phyloP scores from a whole-genome alignment of 2,113 vertebrate species.

The Cephalopterus ornatus region DNA sequence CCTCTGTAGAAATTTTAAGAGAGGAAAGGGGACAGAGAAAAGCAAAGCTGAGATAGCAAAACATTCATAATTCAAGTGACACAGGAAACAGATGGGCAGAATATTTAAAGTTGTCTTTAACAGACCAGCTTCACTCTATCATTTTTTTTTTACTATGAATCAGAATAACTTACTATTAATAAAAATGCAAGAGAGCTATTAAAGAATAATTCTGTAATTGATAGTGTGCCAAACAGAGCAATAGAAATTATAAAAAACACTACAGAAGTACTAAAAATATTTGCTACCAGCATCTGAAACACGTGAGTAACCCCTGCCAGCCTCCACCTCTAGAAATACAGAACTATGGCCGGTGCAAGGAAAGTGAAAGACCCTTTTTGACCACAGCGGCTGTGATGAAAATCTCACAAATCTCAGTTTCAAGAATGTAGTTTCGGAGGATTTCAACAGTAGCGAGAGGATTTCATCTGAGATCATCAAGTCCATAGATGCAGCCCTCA shows the following conservation, averaged over 20 bases:
- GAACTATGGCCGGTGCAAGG: neutral
- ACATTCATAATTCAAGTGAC: neutral
- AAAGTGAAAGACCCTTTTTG: neutral
- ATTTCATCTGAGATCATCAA: no score
- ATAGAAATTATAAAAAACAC: neutral
- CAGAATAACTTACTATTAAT: neutral
- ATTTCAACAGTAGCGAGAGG: neutral
- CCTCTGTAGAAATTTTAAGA: neutral
- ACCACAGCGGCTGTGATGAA: neutral
- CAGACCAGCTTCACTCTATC: neutral
- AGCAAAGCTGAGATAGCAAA: neutral
- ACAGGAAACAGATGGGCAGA: conserved; percentile 10
- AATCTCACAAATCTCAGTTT: neutral
- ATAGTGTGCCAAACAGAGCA: neutral
- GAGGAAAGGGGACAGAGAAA: neutral
- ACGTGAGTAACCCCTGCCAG: neutral
- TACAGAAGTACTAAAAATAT: neutral
- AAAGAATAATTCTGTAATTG: neutral
- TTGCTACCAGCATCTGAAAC: neutral
- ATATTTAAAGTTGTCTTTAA: neutral
- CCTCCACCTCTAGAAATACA: neutral
- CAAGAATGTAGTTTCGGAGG: neutral
- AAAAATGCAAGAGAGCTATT: neutral
- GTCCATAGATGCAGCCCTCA: neutral
- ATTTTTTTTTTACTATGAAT: neutral